These are phyloP conservation scores for Oxycera nigricornis DNA, from an alignment of 2,888 invertebrate genomes.

Conservation along the genomic window DNA sequence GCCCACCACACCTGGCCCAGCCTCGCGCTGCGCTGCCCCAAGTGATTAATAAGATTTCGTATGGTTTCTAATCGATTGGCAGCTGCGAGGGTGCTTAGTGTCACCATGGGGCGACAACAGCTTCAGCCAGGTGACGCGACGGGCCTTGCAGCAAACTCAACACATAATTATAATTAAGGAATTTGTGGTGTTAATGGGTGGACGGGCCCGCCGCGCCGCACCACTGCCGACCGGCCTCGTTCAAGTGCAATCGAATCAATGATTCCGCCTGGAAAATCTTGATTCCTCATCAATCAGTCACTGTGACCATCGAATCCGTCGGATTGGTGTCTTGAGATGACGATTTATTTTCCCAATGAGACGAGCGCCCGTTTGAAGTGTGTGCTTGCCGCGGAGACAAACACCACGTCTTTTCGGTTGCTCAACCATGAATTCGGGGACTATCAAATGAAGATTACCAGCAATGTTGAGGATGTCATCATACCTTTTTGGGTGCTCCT, in stretches of 20 bases:
- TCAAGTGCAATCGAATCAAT: background rate
- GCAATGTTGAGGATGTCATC: background rate
- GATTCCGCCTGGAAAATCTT: background rate
- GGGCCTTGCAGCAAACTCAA: background rate
- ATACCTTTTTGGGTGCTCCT: background rate
- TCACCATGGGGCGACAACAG: slow-evolving; percentile 6
- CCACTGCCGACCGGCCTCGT: background rate
- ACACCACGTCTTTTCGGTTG: background rate
- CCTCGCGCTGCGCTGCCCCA: background rate
- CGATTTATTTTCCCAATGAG: background rate
- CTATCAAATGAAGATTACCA: background rate
- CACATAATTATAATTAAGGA: slow-evolving; percentile 2
- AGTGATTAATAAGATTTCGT: slow-evolving; percentile 31
- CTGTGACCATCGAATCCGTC: background rate
- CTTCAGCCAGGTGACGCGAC: background rate
- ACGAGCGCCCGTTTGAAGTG: background rate
- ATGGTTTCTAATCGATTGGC: slow-evolving; percentile 21
- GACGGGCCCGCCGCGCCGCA: background rate
- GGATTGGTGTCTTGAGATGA: background rate
- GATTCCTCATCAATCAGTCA: background rate
- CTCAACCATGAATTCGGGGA: background rate
- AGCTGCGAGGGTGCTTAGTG: slow-evolving; percentile 28
- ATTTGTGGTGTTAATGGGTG: background rate
- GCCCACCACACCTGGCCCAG: slow-evolving; percentile 14
- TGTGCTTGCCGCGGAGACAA: background rate